phyloP scores from a whole-genome alignment of 2,797 vertebrate species.

The Sparidentex hasta region DNA sequence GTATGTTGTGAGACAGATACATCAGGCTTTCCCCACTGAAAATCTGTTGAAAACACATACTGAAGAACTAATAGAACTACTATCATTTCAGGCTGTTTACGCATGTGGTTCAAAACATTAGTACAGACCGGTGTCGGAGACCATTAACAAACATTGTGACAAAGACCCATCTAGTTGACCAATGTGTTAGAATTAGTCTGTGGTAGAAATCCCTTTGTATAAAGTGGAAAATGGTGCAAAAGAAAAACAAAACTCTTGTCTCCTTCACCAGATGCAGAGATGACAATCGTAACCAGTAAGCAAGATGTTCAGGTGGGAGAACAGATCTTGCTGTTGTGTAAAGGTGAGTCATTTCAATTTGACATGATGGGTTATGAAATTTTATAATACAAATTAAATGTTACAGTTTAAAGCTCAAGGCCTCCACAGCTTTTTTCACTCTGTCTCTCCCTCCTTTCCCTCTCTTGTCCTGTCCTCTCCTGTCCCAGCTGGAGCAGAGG shows the following conservation, averaged over 20 bases:
- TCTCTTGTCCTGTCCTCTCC: constrained; percentile 1
- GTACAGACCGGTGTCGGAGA: background rate
- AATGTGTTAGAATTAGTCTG: background rate
- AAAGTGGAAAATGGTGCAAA: background rate
- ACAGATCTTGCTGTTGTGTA: constrained; percentile 77
- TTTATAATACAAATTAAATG: background rate
- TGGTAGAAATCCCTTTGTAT: background rate
- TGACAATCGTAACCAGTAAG: constrained; percentile 64
- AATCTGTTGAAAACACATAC: background rate
- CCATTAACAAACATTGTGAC: background rate
- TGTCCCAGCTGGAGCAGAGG: constrained; percentile 72
- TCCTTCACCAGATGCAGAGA: constrained; percentile 67
- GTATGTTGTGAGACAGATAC: background rate
- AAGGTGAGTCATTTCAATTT: constrained; percentile 73
- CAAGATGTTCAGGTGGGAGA: constrained; percentile 72
- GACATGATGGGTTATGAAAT: background rate
- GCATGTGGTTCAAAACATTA: background rate
- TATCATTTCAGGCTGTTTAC: background rate
- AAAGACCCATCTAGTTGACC: background rate
- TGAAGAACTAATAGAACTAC: background rate
- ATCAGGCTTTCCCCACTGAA: background rate
- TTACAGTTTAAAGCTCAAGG: background rate
- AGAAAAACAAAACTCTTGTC: background rate
- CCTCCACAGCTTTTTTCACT: background rate
- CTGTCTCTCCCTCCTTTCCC: background rate